Evolutionary conservation across 30 jellyfish, hydroid and myxozoan species (phyloP), one percentile per base, ranked within the genome.

Genomic region (Nemopilema nomurai): DNA sequence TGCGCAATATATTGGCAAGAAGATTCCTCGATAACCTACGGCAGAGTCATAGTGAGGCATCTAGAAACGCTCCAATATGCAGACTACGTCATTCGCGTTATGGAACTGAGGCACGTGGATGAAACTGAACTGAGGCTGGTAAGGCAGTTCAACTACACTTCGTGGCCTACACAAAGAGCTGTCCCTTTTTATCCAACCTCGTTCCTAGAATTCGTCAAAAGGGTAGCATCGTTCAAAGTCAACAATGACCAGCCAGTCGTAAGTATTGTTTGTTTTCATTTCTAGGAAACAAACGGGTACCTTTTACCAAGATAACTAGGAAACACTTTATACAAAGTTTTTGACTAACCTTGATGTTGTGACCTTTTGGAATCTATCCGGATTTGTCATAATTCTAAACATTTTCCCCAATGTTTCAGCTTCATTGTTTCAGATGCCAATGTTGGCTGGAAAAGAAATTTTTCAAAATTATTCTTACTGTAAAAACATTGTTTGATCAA

Each of bases 141-240:
- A 19, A 24, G 77, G 63, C 98, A 86, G 50, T 92, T 84, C 52
- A 93, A 86, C 49, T 92, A 69, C 62, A 71, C 82, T 24, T 16
- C 96, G 16, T 92, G 98, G 98, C 98, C 98, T 1, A 24, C 95
- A 33, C 77, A 67, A 4, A 86, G 74, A 62, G 23, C 67, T 0
- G 84, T 83, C 6, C 98, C 98, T 4, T 69, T 74, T 18, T 77
- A 80, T 49, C 85, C 96, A 19, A 71, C 92, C 69, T 69, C 95
- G 62, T 92, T 92, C 69, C 50, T 92, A 80, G 93, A 92, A 0
- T 92, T 92, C 51, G 89, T 87, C 21, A 77, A 85, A 75, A 76
- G 25, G 8, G 93, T 85, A 30, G 75, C 83, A 32, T 63, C 84
- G 57, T 85, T 74, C 81, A 53, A 71, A n/a, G 69, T 31, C 72